Conservation (phyloP, 2,113 vertebrate genomes). For the Charadrius vociferus region DNA sequence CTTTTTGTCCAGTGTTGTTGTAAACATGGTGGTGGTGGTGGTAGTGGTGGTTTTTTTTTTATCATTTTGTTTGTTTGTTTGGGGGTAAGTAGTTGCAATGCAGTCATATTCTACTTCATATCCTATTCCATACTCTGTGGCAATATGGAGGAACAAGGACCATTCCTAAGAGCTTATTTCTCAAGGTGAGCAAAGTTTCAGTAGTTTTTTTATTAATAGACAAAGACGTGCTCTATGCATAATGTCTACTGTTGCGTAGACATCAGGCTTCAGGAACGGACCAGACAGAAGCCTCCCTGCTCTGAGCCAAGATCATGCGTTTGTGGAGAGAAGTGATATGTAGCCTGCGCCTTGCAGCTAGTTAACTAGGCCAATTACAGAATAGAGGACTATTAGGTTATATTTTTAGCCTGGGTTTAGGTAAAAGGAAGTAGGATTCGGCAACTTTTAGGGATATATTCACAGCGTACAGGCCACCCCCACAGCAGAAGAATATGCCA, state of each 20-base stretch:
- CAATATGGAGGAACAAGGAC: constrained; percentile 76
- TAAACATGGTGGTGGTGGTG: constrained; percentile 60
- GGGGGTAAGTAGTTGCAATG: constrained; percentile 81
- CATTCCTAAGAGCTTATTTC: constrained; percentile 75
- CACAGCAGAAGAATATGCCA: background rate
- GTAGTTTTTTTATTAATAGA: constrained; percentile 59
- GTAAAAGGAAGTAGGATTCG: background rate
- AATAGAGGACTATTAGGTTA: background rate
- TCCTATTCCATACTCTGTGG: constrained; percentile 70
- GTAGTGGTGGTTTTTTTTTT: constrained; percentile 34
- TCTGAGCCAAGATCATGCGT: background rate
- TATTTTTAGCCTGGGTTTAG: constrained; percentile 17
- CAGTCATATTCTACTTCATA: constrained; percentile 72
- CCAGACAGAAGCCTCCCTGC: background rate
- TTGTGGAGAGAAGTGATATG: background rate
- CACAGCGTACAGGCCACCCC: background rate
- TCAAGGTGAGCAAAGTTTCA: constrained; percentile 82
- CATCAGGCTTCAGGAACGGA: background rate
- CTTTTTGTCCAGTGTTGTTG: constrained; percentile 36
- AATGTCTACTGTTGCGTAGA: background rate
- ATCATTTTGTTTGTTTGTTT: constrained; percentile 45
- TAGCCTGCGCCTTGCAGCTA: background rate
- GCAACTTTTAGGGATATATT: background rate
- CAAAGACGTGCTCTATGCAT: background rate
- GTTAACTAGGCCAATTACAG: background rate